Percentiles rank a stretch among this genome's conserved stretches.
These are phyloP conservation scores for Crocidura indochinensis DNA, from an alignment of 2,797 vertebrate species.

Conservation along the genomic window DNA sequence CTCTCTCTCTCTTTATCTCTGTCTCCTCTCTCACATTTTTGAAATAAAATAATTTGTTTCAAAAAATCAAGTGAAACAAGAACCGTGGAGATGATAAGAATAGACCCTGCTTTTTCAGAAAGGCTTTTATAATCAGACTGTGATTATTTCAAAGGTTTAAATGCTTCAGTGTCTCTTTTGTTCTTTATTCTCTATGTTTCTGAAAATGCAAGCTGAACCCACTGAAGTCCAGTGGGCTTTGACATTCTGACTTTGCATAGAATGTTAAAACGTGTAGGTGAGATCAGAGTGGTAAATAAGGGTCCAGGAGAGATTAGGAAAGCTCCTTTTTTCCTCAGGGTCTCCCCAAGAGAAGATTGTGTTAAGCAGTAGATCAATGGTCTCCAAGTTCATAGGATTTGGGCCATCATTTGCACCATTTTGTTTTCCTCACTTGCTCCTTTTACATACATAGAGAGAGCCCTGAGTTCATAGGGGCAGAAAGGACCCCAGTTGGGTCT, in stretches of 20 bases:
- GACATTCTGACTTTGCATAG: not conserved
- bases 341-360: not conserved
- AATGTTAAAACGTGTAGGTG: not conserved
- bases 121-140: not conserved
- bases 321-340: not conserved
- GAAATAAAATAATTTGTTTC: too few relatives aligned
- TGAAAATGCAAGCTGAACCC: not conserved
- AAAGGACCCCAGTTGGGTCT: not conserved
- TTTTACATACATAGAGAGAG: not conserved
- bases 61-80: not conserved
- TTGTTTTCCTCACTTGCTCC: not conserved
- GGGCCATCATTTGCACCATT: not conserved
- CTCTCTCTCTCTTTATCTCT: too few relatives aligned
- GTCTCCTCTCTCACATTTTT: too few relatives aligned
- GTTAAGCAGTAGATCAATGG: not conserved
- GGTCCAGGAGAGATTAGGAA: not conserved
- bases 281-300: too few relatives aligned
- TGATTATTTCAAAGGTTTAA: not conserved
- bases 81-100: not conserved
- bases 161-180: not conserved
- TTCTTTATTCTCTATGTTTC: slow-evolving; percentile 24
- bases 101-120: slow-evolving; percentile 18
- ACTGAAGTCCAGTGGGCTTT: too few relatives aligned
- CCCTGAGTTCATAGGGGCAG: not conserved
- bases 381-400: not conserved